Conservation (phyloP, 2,888 invertebrate species). For the Lamproptera curius region DNA sequence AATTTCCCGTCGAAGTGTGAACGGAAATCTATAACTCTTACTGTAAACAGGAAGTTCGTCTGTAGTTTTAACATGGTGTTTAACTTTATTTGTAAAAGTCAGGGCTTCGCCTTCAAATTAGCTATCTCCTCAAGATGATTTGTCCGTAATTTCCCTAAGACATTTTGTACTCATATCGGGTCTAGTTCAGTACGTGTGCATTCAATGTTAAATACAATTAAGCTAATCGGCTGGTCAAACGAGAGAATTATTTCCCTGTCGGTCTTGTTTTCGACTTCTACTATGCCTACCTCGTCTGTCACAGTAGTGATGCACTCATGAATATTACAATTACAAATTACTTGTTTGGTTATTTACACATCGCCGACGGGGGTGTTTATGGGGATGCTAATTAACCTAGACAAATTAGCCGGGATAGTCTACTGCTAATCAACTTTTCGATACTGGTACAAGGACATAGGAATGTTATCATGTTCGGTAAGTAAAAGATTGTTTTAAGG, state of each 20-base stretch:
- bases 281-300: neutral
- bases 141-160: neutral
- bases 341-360: neutral
- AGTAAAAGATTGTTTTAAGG: neutral
- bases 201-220: neutral
- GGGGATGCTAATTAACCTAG: neutral
- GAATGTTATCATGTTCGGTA: neutral
- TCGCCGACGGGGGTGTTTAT: neutral
- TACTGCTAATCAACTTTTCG: neutral
- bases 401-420: neutral
- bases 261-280: neutral
- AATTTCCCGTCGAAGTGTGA: conserved; percentile 10
- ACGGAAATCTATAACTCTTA: conserved; percentile 24
- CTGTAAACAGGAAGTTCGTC: conserved; percentile 22
- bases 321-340: neutral
- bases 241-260: neutral
- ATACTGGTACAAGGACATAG: neutral
- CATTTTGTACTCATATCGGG: neutral
- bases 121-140: neutral
- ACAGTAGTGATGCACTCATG: neutral
- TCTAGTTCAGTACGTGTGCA: neutral
- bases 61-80: neutral
- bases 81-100: conserved; percentile 7
- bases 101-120: neutral
- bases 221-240: neutral